Evolutionary conservation across 2,113 vertebrate genomes (phyloP).

Genomic region (Corythornis vintsioides): DNA sequence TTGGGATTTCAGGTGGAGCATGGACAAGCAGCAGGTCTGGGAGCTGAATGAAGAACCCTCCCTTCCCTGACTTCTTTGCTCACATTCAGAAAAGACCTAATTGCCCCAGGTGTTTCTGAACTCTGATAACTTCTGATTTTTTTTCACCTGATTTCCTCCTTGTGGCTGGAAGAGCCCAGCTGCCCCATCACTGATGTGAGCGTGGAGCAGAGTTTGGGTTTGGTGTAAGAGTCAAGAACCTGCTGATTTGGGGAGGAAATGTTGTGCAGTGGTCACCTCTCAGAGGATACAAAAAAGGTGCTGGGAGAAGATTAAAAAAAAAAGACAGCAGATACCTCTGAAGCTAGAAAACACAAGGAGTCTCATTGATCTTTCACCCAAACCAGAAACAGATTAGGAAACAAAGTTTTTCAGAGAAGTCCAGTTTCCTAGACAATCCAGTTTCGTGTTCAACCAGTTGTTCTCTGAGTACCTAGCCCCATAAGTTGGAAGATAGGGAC

Average conservation of each 20-base stretch:
- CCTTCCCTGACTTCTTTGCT: background rate
- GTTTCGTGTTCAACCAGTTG: background rate
- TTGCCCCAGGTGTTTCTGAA: background rate
- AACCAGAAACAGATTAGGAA: background rate
- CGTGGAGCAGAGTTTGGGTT: background rate
- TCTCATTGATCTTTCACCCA: background rate
- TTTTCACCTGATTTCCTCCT: background rate
- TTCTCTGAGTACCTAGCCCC: background rate
- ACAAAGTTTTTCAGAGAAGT: background rate
- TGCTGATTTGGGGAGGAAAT: background rate
- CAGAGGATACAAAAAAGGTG: background rate
- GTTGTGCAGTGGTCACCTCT: background rate
- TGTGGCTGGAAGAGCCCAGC: background rate
- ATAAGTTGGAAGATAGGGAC: background rate
- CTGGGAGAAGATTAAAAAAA: background rate
- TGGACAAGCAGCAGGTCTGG: background rate
- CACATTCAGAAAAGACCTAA: background rate
- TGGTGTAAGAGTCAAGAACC: background rate
- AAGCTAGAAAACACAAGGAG: background rate
- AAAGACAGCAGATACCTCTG: background rate
- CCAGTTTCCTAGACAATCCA: background rate
- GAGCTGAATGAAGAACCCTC: background rate
- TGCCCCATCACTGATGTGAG: background rate
- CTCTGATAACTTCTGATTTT: background rate
- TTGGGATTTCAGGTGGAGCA: background rate